Evolutionary conservation across 2,888 invertebrate species (phyloP).

Genomic region (Theretra japonica): DNA sequence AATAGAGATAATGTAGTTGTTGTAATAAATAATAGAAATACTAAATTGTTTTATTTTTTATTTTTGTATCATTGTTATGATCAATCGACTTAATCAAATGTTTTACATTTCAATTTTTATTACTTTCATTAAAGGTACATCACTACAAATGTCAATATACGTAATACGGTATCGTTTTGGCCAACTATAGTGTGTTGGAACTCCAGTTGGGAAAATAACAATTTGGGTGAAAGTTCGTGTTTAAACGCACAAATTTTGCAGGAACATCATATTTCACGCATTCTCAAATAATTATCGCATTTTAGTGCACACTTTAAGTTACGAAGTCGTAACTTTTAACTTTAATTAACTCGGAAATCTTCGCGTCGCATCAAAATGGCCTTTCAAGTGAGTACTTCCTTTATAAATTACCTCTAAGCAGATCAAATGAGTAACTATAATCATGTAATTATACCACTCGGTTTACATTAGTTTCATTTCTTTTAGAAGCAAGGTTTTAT

Average conservation of each 20-base stretch:
- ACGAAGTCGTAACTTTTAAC: background rate
- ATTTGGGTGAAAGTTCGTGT: background rate
- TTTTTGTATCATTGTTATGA: background rate
- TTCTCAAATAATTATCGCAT: too few relatives aligned
- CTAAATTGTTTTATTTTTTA: too few relatives aligned
- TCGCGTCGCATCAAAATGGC: slow-evolving; percentile 47
- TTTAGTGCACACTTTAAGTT: background rate
- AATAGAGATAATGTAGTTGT: too few relatives aligned
- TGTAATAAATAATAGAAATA: too few relatives aligned
- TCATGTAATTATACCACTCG: background rate
- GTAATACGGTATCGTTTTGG: background rate
- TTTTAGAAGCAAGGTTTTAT: background rate
- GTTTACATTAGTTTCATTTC: too few relatives aligned
- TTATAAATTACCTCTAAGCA: slow-evolving; percentile 26
- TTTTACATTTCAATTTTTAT: too few relatives aligned
- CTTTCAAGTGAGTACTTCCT: slow-evolving; percentile 53
- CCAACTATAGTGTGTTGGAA: background rate
- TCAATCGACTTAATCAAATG: background rate
- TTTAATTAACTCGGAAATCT: slow-evolving; percentile 4
- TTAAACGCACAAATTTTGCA: background rate
- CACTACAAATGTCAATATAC: background rate
- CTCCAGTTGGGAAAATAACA: background rate
- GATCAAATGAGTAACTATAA: background rate
- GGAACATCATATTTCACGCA: background rate
- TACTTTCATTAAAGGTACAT: background rate